Conservation (phyloP, 2,888 invertebrate species). For the Listrodromus nycthemerus region DNA sequence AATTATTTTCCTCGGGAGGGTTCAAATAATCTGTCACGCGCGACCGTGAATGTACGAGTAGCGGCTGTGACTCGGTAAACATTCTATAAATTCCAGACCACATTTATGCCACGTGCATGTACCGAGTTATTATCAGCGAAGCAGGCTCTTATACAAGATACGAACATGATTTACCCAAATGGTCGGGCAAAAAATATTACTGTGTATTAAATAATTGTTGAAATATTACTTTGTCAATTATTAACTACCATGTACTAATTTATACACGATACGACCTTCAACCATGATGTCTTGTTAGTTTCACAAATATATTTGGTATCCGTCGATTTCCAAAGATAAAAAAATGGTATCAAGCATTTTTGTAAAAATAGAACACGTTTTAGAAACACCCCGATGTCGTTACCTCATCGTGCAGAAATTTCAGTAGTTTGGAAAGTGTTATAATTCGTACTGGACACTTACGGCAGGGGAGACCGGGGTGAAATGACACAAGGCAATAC, state of each 20-base stretch:
- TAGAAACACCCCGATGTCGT: not conserved
- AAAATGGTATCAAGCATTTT: not conserved
- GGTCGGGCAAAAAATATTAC: too few relatives aligned
- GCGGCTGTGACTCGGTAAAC: not conserved
- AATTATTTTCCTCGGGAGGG: not conserved
- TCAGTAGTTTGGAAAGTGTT: not conserved
- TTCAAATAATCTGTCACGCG: not conserved
- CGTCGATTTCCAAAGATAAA: not conserved
- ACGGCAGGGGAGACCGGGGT: too few relatives aligned
- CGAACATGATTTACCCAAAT: too few relatives aligned
- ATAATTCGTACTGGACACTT: too few relatives aligned
- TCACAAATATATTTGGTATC: too few relatives aligned
- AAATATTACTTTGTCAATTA: too few relatives aligned
- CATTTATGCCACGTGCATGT: not conserved
- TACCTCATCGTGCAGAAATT: not conserved
- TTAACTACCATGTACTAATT: too few relatives aligned
- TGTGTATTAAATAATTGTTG: too few relatives aligned
- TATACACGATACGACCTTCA: too few relatives aligned
- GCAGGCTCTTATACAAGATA: not conserved
- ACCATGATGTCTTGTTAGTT: too few relatives aligned
- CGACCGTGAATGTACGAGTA: not conserved
- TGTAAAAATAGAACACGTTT: not conserved
- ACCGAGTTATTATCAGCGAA: not conserved
- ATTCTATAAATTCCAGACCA: not conserved
- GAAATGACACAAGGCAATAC: too few relatives aligned